Evolutionary conservation across 2,113 vertebrate species (phyloP), one percentile per base, ranked within the genome.

Genomic region (Hirundichthys speculiger): DNA sequence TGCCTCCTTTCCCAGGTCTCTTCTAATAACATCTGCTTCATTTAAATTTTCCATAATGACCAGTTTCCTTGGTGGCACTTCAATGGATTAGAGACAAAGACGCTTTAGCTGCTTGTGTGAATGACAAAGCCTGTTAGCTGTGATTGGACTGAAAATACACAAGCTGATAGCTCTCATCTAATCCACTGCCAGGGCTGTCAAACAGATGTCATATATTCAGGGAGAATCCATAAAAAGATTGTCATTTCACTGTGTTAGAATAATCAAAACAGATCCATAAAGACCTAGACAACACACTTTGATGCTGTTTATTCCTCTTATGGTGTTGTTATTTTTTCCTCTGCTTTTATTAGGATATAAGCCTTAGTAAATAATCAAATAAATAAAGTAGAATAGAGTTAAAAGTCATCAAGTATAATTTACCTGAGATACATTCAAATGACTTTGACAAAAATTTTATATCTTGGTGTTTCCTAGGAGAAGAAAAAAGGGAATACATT

Each of bases 1-100:
- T 83, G 69, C 66, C 22, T 81, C 66, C 61, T 73, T 64, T 79
- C 63, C 68, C 68, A 54, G 54, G 43, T 74, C 71, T 82, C 77
- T 68, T 59, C 83, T 84, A 56, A 61, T 79, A 62, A 73, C 61
- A 66, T 74, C 71, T 64, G 65, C 58, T 80, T 73, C 77, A 73
- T 80, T 79, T 88, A 82, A 70, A 79, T 85, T 84, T 86, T 46
- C 61, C 68, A 52, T 63, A 74, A 73, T 64, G 71, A 79, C 82
- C 68, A 7, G 55, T 67, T 85, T 82, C 57, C 73, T 76, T 62
- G 77, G 79, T 20, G 21, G 73, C 65, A 50, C 79, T 66, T 77
- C 64, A 71, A 65, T 60, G 73, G 65, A 80, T 87, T 67, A 76
- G 47, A n/a, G 38, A 13, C 8, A 18, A 30, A 61, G 54, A 69